phyloP scores from a whole-genome alignment of 2,797 vertebrate genomes.

The Micromesistius poutassou region DNA sequence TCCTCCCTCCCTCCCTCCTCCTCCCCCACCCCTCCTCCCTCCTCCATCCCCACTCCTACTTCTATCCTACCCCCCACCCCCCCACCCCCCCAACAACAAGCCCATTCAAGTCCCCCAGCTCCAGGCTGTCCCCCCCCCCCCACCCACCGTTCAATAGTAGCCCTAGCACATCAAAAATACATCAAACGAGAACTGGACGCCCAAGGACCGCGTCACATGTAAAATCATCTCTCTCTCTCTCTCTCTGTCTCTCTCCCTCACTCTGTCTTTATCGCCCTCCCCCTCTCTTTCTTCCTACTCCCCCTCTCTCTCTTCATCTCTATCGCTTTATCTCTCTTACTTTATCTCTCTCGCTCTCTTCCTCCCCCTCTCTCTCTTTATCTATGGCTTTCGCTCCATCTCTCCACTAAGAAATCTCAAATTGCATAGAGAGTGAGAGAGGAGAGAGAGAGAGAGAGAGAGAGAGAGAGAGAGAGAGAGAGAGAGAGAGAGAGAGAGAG shows the following conservation, averaged over 20 bases:
- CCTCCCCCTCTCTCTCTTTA: too few species aligned
- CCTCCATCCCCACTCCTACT: slow-evolving; percentile 34
- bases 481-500: neutral
- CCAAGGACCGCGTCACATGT: slow-evolving; percentile 73
- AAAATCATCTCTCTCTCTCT: slow-evolving; percentile 61
- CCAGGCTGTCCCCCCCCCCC: slow-evolving; percentile 53
- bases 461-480: neutral
- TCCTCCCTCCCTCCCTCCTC: slow-evolving; percentile 2
- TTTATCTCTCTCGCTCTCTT: too few species aligned
- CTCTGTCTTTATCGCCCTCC: slow-evolving; percentile 24
- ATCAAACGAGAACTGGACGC: slow-evolving; percentile 71
- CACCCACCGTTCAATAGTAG: slow-evolving; percentile 67
- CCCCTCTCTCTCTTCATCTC: slow-evolving; percentile 58
- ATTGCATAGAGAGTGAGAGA: neutral
- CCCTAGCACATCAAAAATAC: slow-evolving; percentile 81
- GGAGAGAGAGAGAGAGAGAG: neutral
- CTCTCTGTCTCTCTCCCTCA: slow-evolving; percentile 8
- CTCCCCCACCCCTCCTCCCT: slow-evolving; percentile 48
- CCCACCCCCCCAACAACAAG: slow-evolving; percentile 75
- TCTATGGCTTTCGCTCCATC: neutral
- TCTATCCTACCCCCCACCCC: slow-evolving; percentile 3
- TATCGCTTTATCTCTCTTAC: too few species aligned
- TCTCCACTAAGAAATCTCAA: neutral
- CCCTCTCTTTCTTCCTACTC: slow-evolving; percentile 27
- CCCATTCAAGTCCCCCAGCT: slow-evolving; percentile 75